Conservation (phyloP, 2,888 invertebrate species). For the Chrysolina americana region DNA sequence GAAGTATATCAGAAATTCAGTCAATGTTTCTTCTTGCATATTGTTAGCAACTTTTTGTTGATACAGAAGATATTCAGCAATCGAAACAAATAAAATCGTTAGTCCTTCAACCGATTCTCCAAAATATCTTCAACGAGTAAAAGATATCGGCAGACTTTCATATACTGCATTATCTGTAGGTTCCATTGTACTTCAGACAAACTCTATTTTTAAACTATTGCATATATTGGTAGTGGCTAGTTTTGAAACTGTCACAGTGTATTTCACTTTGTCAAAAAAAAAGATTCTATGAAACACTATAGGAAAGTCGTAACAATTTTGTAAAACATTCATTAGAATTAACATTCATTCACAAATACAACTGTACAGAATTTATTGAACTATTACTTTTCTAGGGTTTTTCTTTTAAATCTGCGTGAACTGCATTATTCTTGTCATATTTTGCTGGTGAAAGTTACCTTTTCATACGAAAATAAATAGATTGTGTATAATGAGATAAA, state of each 20-base stretch:
- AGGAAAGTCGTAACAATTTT: constrained; percentile 28
- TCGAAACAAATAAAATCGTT: constrained; percentile 6
- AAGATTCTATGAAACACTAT: constrained; percentile 24
- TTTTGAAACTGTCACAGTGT: background rate
- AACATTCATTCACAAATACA: constrained; percentile 52
- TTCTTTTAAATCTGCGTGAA: constrained; percentile 53
- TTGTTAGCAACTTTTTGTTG: background rate
- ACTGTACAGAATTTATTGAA: constrained; percentile 53
- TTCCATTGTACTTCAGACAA: background rate
- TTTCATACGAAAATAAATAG: constrained; percentile 34
- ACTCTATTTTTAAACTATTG: no score
- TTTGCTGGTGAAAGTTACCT: constrained; percentile 27
- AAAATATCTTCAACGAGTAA: background rate
- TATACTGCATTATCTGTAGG: background rate
- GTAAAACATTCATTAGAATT: constrained; percentile 48
- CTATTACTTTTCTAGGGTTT: constrained; percentile 49
- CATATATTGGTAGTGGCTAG: background rate
- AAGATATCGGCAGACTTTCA: background rate
- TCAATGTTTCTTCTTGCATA: background rate
- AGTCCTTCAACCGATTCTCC: background rate
- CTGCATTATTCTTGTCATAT: constrained; percentile 28
- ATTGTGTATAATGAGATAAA: constrained; percentile 27
- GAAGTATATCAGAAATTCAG: constrained; percentile 34
- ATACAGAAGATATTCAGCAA: background rate
- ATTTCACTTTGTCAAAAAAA: constrained; percentile 3